Evolutionary conservation across 2,888 invertebrate genomes (phyloP).

Genomic region (Abrostola triplasia): DNA sequence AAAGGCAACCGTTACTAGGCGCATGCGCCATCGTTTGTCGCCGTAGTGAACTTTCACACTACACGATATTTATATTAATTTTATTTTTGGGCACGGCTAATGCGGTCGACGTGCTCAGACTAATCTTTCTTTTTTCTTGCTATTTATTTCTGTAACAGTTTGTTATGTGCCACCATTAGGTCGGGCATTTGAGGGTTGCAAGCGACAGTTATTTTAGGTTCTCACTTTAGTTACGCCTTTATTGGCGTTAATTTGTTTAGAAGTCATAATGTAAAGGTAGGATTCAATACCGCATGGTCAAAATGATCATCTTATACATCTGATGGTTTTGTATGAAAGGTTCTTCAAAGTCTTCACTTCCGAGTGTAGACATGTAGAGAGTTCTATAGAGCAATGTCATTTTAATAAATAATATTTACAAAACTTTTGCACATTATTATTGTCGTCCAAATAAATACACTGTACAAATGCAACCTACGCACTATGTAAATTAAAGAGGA

Average conservation of each 20-base stretch:
- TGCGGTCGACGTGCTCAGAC: slow-evolving; percentile 75
- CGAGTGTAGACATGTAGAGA: no score
- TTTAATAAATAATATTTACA: slow-evolving; percentile 35
- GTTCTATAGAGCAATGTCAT: slow-evolving; percentile 5
- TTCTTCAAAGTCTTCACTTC: no score
- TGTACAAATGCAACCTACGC: slow-evolving; percentile 52
- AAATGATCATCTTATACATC: not conserved
- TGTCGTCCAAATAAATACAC: slow-evolving; percentile 45
- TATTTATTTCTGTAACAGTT: slow-evolving; percentile 82
- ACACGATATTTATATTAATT: slow-evolving; percentile 75
- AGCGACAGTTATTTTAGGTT: slow-evolving; percentile 64
- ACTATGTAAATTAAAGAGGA: slow-evolving; percentile 60
- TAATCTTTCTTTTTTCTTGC: slow-evolving; percentile 76
- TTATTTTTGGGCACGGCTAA: slow-evolving; percentile 82
- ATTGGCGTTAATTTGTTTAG: slow-evolving; percentile 25
- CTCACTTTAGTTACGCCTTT: slow-evolving; percentile 36
- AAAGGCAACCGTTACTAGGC: slow-evolving; percentile 67
- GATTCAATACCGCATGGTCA: slow-evolving; percentile 7
- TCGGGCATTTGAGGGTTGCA: slow-evolving; percentile 72
- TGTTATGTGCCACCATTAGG: slow-evolving; percentile 80
- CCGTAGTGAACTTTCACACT: slow-evolving; percentile 84
- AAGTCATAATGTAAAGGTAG: slow-evolving; percentile 21
- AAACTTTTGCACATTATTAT: slow-evolving; percentile 41
- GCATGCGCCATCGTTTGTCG: slow-evolving; percentile 75
- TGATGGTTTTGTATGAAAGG: no score